Conservation (phyloP, 2,888 invertebrate species). For the Monoplex corrugatus region DNA sequence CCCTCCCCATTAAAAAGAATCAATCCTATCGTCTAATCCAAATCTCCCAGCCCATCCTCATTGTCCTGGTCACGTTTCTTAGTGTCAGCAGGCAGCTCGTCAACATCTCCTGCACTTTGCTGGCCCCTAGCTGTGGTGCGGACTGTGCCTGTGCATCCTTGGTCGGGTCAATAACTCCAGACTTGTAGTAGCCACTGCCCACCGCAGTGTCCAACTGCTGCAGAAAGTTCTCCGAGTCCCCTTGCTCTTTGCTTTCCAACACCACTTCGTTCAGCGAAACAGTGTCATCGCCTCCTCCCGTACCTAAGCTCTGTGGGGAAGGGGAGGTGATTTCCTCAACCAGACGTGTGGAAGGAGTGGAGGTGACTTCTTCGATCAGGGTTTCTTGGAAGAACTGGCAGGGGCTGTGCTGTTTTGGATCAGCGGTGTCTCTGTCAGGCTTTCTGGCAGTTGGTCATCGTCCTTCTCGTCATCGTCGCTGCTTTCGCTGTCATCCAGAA, state of each 20-base stretch:
- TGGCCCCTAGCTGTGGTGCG: constrained; percentile 37
- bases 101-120: no score
- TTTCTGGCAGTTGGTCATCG: not conserved
- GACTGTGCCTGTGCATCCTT: constrained; percentile 53
- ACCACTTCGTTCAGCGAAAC: constrained; percentile 53
- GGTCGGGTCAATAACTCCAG: constrained; percentile 51
- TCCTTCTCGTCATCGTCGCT: constrained; percentile 41
- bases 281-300: constrained; percentile 41
- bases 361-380: constrained; percentile 50
- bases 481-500: constrained; percentile 64
- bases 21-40: constrained; percentile 42
- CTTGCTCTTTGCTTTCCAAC: constrained; percentile 48
- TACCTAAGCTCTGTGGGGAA: constrained; percentile 1
- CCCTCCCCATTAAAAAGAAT: not conserved
- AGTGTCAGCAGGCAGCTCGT: no score
- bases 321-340: not conserved
- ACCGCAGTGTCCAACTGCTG: constrained; percentile 51
- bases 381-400: not conserved
- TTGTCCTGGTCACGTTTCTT: constrained; percentile 43
- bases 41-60: constrained; percentile 51
- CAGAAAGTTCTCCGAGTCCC: constrained; percentile 53
- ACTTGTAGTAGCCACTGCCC: constrained; percentile 52
- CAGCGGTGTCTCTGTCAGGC: not conserved
- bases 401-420: not conserved
- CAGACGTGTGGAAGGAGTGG: not conserved